phyloP scores from a whole-genome alignment of 2,113 vertebrate genomes.

The Cheirogaleus medius region DNA sequence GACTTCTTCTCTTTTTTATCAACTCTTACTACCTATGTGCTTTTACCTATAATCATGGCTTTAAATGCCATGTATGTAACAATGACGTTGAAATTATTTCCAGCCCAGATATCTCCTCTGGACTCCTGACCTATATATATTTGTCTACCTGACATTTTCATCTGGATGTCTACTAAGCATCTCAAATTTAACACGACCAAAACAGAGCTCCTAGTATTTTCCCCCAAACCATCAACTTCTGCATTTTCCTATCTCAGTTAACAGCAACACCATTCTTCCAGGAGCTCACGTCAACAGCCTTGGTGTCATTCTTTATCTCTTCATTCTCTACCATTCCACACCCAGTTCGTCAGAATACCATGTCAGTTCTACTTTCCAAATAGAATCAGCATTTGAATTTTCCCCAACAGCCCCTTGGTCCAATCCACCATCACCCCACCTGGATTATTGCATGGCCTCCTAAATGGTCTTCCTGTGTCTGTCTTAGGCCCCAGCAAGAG shows the following conservation, averaged over 20 bases:
- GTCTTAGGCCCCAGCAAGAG: background rate
- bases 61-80: background rate
- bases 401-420: background rate
- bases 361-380: background rate
- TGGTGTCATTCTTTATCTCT: background rate
- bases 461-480: background rate
- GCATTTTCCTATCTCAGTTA: background rate
- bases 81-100: background rate
- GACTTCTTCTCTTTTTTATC: background rate
- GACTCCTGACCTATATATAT: background rate
- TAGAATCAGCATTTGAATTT: background rate
- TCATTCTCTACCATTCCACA: background rate
- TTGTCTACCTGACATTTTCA: background rate
- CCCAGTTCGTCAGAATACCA: background rate
- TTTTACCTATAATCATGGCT: background rate
- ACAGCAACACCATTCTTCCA: background rate
- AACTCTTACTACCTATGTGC: background rate
- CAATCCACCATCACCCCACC: background rate
- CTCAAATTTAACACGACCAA: background rate
- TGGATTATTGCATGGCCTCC: background rate
- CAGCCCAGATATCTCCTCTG: background rate
- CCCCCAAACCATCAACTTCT: background rate
- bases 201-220: background rate
- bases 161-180: background rate
- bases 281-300: background rate